These are phyloP conservation scores for Coracias cyanogaster DNA, from an alignment of 2,797 vertebrate species.

Conservation along the genomic window DNA sequence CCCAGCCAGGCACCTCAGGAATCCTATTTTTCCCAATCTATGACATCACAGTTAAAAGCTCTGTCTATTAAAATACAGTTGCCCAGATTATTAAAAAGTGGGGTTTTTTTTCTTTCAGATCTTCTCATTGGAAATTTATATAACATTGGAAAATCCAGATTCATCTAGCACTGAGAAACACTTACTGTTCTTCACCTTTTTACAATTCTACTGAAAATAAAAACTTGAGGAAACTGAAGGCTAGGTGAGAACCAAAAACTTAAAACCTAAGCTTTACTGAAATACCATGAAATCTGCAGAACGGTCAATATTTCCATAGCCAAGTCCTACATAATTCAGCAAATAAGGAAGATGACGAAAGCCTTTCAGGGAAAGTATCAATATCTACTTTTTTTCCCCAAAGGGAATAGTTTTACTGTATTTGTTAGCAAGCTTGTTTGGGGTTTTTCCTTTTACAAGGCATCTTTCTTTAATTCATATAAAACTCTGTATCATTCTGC, in stretches of 20 bases:
- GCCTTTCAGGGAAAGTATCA: not conserved
- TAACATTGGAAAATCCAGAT: not conserved
- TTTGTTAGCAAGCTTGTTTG: not conserved
- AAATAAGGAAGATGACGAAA: not conserved
- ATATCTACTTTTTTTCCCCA: not conserved
- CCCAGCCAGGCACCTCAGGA: not conserved
- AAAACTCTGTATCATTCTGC: not conserved
- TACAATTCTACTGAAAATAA: not conserved
- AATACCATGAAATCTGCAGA: not conserved
- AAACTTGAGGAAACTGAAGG: not conserved
- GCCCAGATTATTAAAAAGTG: not conserved
- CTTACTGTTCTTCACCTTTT: not conserved
- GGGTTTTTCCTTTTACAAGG: not conserved
- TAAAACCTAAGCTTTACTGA: not conserved
- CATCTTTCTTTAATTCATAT: not conserved
- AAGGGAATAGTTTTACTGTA: not conserved
- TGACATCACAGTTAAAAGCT: not conserved
- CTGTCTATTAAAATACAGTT: not conserved
- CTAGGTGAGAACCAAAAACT: not conserved
- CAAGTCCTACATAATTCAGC: not conserved
- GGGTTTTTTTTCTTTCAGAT: not conserved
- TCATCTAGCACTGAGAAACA: not conserved
- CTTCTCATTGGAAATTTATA: not conserved
- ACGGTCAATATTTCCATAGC: not conserved
- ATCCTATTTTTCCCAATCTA: not conserved